Conservation (phyloP, 2,113 vertebrate genomes). For the Leucopternis melanops region DNA sequence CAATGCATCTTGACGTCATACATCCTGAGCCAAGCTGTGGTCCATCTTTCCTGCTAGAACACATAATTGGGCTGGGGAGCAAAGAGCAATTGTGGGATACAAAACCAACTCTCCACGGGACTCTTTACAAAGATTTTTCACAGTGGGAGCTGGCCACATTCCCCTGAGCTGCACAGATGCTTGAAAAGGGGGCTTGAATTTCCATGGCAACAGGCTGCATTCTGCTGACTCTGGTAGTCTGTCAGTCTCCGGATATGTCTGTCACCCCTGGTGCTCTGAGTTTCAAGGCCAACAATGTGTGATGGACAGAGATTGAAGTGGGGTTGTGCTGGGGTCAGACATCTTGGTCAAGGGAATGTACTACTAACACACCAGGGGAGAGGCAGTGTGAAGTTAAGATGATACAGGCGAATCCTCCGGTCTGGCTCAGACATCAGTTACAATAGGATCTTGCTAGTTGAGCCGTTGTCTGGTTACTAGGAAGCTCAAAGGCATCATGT, state of each 20-base stretch:
- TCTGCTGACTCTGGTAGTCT: constrained; percentile 28
- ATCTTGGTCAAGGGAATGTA: not conserved
- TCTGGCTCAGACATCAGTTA: not conserved
- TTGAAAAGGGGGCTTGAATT: constrained; percentile 36
- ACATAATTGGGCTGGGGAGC: not conserved
- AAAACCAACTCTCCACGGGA: not conserved
- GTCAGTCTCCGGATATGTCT: constrained; percentile 12
- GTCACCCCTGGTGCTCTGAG: not conserved
- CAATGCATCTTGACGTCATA: not conserved
- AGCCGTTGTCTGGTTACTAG: not conserved
- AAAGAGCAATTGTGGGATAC: not conserved
- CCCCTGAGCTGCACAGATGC: constrained; percentile 9
- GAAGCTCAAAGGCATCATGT: not conserved
- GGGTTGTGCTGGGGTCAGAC: not conserved
- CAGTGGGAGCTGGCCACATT: not conserved
- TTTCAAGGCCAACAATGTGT: not conserved
- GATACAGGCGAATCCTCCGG: not conserved
- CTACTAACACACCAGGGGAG: accelerated
- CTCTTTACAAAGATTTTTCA: not conserved
- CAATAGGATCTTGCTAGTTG: not conserved
- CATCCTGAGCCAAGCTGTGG: not conserved
- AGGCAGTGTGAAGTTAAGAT: not conserved
- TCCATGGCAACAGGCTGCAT: constrained; percentile 63
- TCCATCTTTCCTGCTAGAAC: not conserved
- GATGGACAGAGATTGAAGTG: not conserved